phyloP scores from a whole-genome alignment of 2,797 vertebrate genomes.

The Tragopan temminckii region DNA sequence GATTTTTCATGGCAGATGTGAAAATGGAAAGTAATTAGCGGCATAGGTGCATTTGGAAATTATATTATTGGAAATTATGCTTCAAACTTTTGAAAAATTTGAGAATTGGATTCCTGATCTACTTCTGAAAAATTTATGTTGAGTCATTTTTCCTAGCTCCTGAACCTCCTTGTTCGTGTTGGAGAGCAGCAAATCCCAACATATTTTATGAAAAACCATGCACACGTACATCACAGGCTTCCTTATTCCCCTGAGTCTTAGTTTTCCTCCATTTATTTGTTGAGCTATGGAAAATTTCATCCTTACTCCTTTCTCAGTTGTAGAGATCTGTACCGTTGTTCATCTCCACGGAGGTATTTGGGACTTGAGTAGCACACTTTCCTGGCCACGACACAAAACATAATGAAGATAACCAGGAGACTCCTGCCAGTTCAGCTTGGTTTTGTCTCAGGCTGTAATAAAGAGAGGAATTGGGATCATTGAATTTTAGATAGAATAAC shows the following conservation, averaged over 20 bases:
- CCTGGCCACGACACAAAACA: not conserved
- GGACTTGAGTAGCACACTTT: not conserved
- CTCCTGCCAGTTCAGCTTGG: not conserved
- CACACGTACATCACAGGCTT: not conserved
- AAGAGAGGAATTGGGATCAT: not conserved
- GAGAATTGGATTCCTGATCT: not conserved
- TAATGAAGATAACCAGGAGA: constrained; percentile 22
- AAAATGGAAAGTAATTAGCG: not conserved
- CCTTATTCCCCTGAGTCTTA: not conserved
- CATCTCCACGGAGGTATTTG: not conserved
- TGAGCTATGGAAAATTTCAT: not conserved
- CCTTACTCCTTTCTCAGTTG: not conserved
- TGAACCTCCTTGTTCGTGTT: not conserved
- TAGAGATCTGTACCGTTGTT: not conserved
- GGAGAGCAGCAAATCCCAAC: not conserved
- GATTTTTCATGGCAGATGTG: not conserved
- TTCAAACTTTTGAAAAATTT: not conserved
- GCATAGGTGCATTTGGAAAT: not conserved
- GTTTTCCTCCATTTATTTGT: not conserved
- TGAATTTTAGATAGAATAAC: not conserved
- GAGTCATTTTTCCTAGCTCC: constrained; percentile 4
- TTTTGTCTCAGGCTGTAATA: constrained; percentile 3
- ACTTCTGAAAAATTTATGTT: constrained; percentile 4
- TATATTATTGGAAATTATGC: not conserved
- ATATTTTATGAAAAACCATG: not conserved